Base-by-base conservation (phyloP, 2,888 invertebrate species). In the Ennomos erosarius region DNA sequence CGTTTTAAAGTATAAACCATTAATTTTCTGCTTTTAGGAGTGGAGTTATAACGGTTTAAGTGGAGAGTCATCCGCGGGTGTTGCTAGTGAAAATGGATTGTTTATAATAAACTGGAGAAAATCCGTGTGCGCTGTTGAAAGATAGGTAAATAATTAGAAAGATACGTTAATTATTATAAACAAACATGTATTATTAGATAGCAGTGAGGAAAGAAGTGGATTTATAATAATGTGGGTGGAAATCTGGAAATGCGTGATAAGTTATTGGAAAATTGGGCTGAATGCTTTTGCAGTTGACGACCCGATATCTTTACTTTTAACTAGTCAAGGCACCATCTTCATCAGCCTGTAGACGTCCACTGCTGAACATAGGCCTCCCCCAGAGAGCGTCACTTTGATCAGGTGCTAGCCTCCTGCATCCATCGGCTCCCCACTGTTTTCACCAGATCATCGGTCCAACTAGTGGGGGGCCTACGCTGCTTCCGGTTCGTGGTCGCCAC, bases 71-170 rank as follows among this genome's bases (percentile, higher is more conserved):
- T 13, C 16, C 38, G 43, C 34, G 38, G 38, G 40, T 11, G n/a
- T 33, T 42, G 51, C 55, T 26, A 63, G 64, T 59, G 49, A 50
- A 34, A 39, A 62, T 44, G 50, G 46, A 52, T 35, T 70, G 67
- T 67, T 69, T 69, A 69, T 49, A 69, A 57, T 51, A 39, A 26
- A 10, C 13, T 12, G 46, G 51, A 55, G 66, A 68, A 68, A 59
- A 72, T 70, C 55, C 59, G 68, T 46, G 55, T 36, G 45, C 39
- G 9, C 46, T 62, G 68, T 16, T 70, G 70, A 72, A 62, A 70
- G 68, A 68, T 57, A n/a, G 44, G 56, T 62, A 62, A 65, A 64
- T 57, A 56, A 34, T 55, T 47, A 50, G 36, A 50, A 35, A 47
- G 36, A 10, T 42, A 37, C 43, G 59, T 61, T 62, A 65, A 64